Evolutionary conservation across 2,888 invertebrate genomes (phyloP).

Genomic region (Ichneumon xanthorius): DNA sequence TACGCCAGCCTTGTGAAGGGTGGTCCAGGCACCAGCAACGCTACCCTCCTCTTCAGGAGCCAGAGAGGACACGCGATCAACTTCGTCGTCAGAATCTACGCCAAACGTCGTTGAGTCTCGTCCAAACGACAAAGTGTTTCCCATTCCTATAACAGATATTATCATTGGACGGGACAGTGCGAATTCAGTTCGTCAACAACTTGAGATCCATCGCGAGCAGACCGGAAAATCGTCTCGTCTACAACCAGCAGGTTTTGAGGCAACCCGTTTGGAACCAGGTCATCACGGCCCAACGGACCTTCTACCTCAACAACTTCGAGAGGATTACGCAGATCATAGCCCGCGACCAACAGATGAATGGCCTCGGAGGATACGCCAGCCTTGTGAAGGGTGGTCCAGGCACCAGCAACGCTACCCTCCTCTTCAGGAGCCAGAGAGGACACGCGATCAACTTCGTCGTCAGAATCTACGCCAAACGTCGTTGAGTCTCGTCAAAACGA

Average conservation of each 20-base stretch:
- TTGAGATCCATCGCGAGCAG: background rate
- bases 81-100: slow-evolving; percentile 84
- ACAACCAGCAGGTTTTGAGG: slow-evolving; percentile 71
- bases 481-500: too few relatives aligned
- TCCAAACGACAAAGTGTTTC: too few relatives aligned
- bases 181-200: background rate
- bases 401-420: slow-evolving; percentile 79
- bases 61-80: slow-evolving; percentile 84
- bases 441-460: slow-evolving; percentile 84
- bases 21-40: slow-evolving; percentile 80
- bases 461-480: slow-evolving; percentile 80
- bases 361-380: slow-evolving; percentile 83
- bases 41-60: slow-evolving; percentile 84
- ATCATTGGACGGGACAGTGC: too few relatives aligned
- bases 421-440: slow-evolving; percentile 84
- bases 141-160: too few relatives aligned
- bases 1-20: slow-evolving; percentile 81
- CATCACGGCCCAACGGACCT: slow-evolving; percentile 71
- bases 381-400: slow-evolving; percentile 82
- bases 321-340: slow-evolving; percentile 81
- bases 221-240: too few relatives aligned
- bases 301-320: slow-evolving; percentile 67
- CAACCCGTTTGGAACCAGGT: slow-evolving; percentile 72
- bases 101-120: slow-evolving; percentile 1
- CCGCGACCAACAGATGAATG: slow-evolving; percentile 82